Evolutionary conservation across 2,797 vertebrate species (phyloP), one percentile per base, ranked within the genome.

Genomic region (Crenichthys baileyi): DNA sequence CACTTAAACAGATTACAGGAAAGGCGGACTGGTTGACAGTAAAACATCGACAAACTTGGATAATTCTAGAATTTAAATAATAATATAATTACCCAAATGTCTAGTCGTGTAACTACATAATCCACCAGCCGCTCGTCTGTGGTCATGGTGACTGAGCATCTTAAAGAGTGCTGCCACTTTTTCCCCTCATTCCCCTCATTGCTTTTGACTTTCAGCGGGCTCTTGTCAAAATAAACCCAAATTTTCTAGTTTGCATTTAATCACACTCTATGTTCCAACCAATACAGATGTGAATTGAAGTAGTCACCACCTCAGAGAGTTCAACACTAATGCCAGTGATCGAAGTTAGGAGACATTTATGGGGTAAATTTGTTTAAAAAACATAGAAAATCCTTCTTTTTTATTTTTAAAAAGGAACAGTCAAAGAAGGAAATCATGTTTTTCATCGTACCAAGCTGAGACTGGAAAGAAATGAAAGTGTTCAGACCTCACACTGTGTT

Each of bases 231-330:
- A 88, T 80, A 88, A 90, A 90, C 82, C 80, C 75, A 76, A 56
- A 75, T 80, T 70, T 81, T 84, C 90, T 90, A 89, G 84, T 90
- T 90, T 87, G 81, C 77, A 89, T 58, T 79, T 79, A 73, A 85
- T 85, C 86, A 81, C 68, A 76, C 71, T 88, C 75, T 31, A 55
- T 46, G 81, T 77, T 76, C 76, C 73, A 89, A 88, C 80, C 53
- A 60, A 36, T 73, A 53, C 39, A 76, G 67, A 88, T 46, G 36
- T 26, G 83, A 87, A 86, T 73, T 76, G 50, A 31, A 71, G 53
- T 29, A 70, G 46, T 81, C n/a, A 3, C 70, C 70, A 50, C 29
- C 20, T 48, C 53, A 70, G 78, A 9, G 71, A 75, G 79, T 12
- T 0, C 53, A 73, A 56, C 29, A 77, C 31, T 72, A 6, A 78